Evolutionary conservation across 1,140 invertebrate genomes (phyloP).

Genomic region (Bombus fervidus): DNA sequence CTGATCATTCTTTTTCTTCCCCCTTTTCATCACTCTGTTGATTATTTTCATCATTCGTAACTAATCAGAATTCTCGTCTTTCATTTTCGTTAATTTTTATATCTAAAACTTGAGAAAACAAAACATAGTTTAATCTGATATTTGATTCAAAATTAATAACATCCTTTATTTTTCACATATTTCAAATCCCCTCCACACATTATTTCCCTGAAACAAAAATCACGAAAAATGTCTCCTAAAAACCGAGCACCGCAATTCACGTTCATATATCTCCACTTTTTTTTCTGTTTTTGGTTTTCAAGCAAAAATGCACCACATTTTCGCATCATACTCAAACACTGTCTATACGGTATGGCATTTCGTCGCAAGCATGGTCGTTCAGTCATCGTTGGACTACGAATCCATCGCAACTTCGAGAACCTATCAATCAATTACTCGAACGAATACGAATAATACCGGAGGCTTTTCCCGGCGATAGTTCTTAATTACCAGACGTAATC

Average conservation of each 20-base stretch:
- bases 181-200: background rate
- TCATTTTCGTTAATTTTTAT: background rate
- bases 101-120: background rate
- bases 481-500: constrained; percentile 69
- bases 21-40: background rate
- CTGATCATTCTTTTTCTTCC: constrained; percentile 25
- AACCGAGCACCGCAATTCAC: background rate
- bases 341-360: constrained; percentile 18
- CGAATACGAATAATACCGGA: constrained; percentile 63
- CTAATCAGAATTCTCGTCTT: background rate
- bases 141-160: background rate
- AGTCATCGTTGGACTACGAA: constrained; percentile 59
- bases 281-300: background rate
- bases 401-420: constrained; percentile 60
- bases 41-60: constrained; percentile 9
- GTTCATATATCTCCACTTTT: constrained; percentile 14
- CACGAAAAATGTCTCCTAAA: background rate
- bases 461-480: constrained; percentile 46
- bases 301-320: constrained; percentile 7
- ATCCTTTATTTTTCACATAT: background rate
- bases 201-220: background rate
- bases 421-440: constrained; percentile 70
- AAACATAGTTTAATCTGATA: background rate
- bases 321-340: background rate
- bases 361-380: constrained; percentile 56